Base-by-base conservation (phyloP, 64 coral and sea anemone species). In the Montipora capricornis region DNA sequence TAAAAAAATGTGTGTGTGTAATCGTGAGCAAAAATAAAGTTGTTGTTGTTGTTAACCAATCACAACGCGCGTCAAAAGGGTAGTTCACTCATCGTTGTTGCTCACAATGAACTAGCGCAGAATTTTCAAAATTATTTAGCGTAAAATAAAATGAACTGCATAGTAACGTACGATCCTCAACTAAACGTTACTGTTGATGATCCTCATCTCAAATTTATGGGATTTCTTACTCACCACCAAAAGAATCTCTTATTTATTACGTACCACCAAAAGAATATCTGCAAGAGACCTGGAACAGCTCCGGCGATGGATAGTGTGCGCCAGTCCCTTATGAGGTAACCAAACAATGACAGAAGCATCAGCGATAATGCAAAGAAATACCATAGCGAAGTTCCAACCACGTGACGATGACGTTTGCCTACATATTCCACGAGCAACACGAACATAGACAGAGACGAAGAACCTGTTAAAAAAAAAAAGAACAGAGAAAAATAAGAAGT, bases 391-490 rank as follows among this genome's bases (percentile, higher is more conserved):
- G 87, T 96, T 37, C 91, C 91, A 6, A 64, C 47, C 17, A 91
- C 68, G 17, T 91, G 89, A 47, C 95, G 95, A 47, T 96, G 87
- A 44, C 85, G 91, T 44, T 83, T 80, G 8, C 88, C 91, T 0
- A 96, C 91, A 45, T 90, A 96, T 66, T 96, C 95, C 10, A 90
- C 48, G 3, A 96, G 8, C 24, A 96, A 80, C 4, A 96, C 76
- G 71, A 87, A 93, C 91, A 62, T 75, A 12, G 73, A 58, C 47
- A 90, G 47, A 74, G 44, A 51, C 7, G 74, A 90, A 14, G 58
- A 44, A 4, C 88, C 88, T 77, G 44, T 81, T 44, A 45, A 46
- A 5, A 58, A 74, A 16, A 6, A 60, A 89, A 6, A 48, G 9
- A 17, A 6, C 0, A 55, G n/a, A 10, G 37, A 2, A 71, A 49